Conservation (phyloP, 2,113 vertebrate species). For the Pithys albifrons region DNA sequence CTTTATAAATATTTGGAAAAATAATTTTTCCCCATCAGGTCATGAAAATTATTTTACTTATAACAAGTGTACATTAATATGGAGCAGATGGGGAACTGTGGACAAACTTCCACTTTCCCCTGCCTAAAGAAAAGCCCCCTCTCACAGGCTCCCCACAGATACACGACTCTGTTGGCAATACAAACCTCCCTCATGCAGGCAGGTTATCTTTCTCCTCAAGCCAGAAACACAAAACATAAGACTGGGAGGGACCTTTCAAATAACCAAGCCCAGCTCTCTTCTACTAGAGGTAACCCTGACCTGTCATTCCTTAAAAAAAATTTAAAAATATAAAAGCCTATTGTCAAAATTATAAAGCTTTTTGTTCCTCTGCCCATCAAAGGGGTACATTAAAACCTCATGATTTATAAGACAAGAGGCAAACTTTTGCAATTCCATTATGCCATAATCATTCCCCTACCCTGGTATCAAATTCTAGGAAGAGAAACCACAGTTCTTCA, state of each 20-base stretch:
- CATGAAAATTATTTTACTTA: background rate
- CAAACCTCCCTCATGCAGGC: background rate
- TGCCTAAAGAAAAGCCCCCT: background rate
- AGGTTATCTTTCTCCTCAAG: background rate
- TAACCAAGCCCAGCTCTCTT: background rate
- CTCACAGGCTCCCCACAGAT: background rate
- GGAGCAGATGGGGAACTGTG: background rate
- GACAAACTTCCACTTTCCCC: background rate
- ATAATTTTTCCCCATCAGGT: background rate
- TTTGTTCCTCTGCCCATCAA: background rate
- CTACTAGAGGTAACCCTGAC: background rate
- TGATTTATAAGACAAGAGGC: background rate
- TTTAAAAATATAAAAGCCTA: background rate
- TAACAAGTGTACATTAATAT: background rate
- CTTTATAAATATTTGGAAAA: background rate
- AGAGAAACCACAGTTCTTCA: background rate
- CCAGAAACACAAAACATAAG: background rate
- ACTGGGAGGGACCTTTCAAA: background rate
- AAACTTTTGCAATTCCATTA: background rate
- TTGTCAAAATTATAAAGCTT: background rate
- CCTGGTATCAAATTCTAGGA: background rate
- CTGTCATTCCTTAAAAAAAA: background rate
- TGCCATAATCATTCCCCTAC: background rate
- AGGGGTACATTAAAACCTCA: background rate
- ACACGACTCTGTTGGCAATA: background rate